Evolutionary conservation across 2,888 invertebrate genomes (phyloP).

Genomic region (Alloscopus bannaensis): DNA sequence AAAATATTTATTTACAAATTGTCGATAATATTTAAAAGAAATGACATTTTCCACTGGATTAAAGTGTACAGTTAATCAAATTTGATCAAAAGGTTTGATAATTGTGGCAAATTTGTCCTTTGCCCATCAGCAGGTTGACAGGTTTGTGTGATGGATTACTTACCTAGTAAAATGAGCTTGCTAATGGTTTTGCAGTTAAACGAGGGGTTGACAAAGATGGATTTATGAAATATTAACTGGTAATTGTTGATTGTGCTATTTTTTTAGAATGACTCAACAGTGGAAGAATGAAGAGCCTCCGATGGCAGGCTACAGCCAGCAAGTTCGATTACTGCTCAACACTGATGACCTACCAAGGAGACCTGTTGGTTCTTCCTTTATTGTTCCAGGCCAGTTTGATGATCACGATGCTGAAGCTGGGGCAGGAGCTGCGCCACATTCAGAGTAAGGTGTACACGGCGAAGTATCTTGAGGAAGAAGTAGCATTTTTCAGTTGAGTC

Average conservation of each 20-base stretch:
- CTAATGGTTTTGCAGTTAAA: too few relatives aligned
- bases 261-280: neutral
- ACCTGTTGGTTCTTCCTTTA: neutral
- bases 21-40: too few relatives aligned
- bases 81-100: too few relatives aligned
- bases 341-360: neutral
- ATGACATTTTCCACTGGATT: too few relatives aligned
- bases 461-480: constrained; percentile 1
- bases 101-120: neutral
- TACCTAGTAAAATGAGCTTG: too few relatives aligned
- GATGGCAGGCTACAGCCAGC: constrained; percentile 21
- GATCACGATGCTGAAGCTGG: constrained; percentile 37
- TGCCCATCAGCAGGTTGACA: too few relatives aligned
- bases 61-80: too few relatives aligned
- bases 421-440: neutral
- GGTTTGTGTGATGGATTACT: too few relatives aligned
- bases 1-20: too few relatives aligned
- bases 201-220: too few relatives aligned
- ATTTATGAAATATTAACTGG: neutral
- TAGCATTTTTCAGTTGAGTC: neutral
- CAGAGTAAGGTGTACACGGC: neutral
- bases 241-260: neutral
- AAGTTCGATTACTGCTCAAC: neutral
- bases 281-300: neutral
- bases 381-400: constrained; percentile 55